These are phyloP conservation scores for Conops quadrifasciatus DNA, from an alignment of 2,888 invertebrate species.

Conservation along the genomic window DNA sequence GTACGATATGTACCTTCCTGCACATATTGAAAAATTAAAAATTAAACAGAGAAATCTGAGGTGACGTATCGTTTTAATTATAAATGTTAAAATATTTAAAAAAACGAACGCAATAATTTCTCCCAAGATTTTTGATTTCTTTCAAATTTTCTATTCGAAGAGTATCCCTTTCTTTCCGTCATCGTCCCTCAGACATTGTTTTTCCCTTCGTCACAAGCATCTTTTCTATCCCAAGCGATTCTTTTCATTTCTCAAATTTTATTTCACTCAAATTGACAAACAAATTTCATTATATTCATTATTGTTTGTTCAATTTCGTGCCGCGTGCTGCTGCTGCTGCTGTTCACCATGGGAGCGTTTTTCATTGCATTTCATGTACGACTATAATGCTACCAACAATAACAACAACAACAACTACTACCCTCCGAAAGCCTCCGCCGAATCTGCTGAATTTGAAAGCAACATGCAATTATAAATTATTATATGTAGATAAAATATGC, in stretches of 20 bases:
- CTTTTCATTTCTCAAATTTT: neutral
- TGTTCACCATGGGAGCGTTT: neutral
- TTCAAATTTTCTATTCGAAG: neutral
- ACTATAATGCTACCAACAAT: neutral
- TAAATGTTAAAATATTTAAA: too few species aligned
- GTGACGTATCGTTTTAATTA: too few species aligned
- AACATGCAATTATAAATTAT: conserved; percentile 34
- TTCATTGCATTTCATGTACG: conserved; percentile 1
- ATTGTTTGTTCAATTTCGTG: conserved; percentile 21
- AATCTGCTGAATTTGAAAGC: neutral
- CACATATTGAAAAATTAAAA: too few species aligned
- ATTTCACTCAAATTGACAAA: conserved; percentile 14
- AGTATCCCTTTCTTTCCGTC: neutral
- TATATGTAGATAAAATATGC: conserved; percentile 30
- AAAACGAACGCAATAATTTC: too few species aligned
- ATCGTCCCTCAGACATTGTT: neutral
- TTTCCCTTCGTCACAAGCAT: neutral
- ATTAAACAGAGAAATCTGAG: too few species aligned
- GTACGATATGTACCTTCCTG: too few species aligned
- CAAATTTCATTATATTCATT: conserved; percentile 25
- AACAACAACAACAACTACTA: neutral
- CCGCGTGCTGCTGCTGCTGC: conserved; percentile 18
- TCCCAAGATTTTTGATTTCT: too few species aligned
- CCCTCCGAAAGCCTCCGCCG: neutral
- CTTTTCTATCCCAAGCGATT: neutral